These are phyloP conservation scores for Pseudochirops cupreus DNA, from an alignment of 2,797 vertebrate genomes.

Conservation along the genomic window DNA sequence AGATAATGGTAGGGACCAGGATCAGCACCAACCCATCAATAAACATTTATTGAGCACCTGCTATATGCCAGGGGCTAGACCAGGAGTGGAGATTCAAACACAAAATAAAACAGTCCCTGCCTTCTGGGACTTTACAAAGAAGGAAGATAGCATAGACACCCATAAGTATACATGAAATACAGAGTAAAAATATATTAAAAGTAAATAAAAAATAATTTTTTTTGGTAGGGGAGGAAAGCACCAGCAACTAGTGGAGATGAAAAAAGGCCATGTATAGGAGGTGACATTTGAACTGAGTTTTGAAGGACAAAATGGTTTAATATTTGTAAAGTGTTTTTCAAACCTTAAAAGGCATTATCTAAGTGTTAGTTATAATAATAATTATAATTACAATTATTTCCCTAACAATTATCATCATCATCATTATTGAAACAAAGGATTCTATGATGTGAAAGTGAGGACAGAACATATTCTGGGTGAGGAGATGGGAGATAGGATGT, in stretches of 20 bases:
- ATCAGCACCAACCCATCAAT: neutral
- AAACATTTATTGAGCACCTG: neutral
- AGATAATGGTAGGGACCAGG: neutral
- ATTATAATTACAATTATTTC: neutral
- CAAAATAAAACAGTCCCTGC: neutral
- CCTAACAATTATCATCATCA: neutral
- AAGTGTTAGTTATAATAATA: neutral
- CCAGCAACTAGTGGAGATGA: neutral
- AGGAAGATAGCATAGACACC: neutral
- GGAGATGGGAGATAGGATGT: neutral
- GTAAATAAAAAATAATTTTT: neutral
- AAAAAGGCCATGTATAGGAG: neutral
- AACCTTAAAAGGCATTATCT: neutral
- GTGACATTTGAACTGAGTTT: neutral
- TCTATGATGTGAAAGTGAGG: neutral
- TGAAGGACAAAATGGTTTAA: neutral
- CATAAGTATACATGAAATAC: neutral
- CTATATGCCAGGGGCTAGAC: neutral
- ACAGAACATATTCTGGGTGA: neutral
- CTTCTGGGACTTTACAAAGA: neutral
- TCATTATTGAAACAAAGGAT: neutral
- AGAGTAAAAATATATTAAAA: neutral
- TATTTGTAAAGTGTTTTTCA: neutral
- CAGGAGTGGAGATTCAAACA: neutral
- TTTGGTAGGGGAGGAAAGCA: neutral